phyloP scores from a whole-genome alignment of 1,140 invertebrate genomes.

The Belonocnema kinseyi region DNA sequence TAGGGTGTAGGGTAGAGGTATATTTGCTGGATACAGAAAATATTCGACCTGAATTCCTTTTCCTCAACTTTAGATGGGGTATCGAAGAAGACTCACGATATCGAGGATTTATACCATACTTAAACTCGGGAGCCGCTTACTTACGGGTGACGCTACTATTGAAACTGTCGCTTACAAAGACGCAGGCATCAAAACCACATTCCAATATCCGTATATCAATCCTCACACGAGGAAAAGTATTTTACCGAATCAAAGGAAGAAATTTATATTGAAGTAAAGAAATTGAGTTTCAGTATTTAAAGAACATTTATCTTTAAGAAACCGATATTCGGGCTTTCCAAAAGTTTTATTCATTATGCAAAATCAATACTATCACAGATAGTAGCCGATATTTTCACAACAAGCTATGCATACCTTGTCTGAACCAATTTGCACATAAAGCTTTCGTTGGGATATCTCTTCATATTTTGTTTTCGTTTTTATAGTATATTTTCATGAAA shows the following conservation, averaged over 20 bases:
- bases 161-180: slow-evolving; percentile 57
- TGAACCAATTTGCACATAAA: too few relatives aligned
- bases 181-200: slow-evolving; percentile 49
- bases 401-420: too few relatives aligned
- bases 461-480: too few relatives aligned
- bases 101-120: slow-evolving; percentile 61
- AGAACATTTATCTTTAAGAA: not conserved
- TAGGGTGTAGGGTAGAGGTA: not conserved
- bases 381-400: too few relatives aligned
- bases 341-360: too few relatives aligned
- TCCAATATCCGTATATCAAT: not conserved
- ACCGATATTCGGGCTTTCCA: not conserved
- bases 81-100: slow-evolving; percentile 56
- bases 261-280: not conserved
- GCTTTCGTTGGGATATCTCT: too few relatives aligned
- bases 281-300: not conserved
- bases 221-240: not conserved
- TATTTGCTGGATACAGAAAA: slow-evolving; percentile 42
- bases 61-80: slow-evolving; percentile 50
- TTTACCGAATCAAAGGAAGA: not conserved
- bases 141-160: slow-evolving; percentile 52
- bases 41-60: slow-evolving; percentile 48
- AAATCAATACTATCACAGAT: too few relatives aligned
- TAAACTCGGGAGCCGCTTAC: slow-evolving; percentile 52
- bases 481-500: too few relatives aligned